These are phyloP conservation scores for Papilio protenor DNA, from an alignment of 2,888 invertebrate genomes.

Conservation along the genomic window DNA sequence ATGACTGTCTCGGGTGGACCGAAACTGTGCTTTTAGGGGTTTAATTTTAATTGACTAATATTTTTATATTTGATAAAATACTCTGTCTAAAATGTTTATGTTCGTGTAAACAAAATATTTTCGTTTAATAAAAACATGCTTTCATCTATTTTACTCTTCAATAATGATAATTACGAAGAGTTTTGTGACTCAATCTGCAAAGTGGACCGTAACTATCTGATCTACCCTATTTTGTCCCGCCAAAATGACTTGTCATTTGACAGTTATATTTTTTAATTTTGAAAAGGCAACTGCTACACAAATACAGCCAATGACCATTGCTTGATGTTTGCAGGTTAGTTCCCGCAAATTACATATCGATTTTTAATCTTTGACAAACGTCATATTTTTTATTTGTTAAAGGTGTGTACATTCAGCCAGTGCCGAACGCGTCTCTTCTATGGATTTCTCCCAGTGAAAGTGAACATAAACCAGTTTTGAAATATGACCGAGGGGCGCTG, in stretches of 20 bases:
- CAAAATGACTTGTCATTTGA: not conserved
- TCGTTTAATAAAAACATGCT: no score
- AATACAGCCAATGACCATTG: not conserved
- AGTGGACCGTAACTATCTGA: no score
- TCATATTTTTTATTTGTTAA: slow-evolving; percentile 1
- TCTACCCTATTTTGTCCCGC: not conserved
- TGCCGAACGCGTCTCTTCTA: not conserved
- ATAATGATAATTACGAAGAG: no score
- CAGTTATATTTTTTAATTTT: not conserved
- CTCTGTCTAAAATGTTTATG: no score
- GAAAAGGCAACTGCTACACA: not conserved
- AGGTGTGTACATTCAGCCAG: slow-evolving; percentile 10
- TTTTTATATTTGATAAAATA: no score
- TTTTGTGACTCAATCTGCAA: no score
- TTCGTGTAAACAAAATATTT: no score
- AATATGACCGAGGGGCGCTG: slow-evolving; percentile 14
- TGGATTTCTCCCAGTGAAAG: slow-evolving; percentile 40
- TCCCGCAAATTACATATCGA: not conserved
- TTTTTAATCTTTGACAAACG: slow-evolving; percentile 5
- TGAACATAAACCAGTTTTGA: slow-evolving; percentile 28
- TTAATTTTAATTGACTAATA: no score
- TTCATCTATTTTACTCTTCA: no score
- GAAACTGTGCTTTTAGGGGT: no score
- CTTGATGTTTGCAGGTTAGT: not conserved
- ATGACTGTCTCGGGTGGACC: no score